These are phyloP conservation scores for Melanostigma gelatinosum DNA, from an alignment of 2,113 vertebrate genomes.

Conservation along the genomic window DNA sequence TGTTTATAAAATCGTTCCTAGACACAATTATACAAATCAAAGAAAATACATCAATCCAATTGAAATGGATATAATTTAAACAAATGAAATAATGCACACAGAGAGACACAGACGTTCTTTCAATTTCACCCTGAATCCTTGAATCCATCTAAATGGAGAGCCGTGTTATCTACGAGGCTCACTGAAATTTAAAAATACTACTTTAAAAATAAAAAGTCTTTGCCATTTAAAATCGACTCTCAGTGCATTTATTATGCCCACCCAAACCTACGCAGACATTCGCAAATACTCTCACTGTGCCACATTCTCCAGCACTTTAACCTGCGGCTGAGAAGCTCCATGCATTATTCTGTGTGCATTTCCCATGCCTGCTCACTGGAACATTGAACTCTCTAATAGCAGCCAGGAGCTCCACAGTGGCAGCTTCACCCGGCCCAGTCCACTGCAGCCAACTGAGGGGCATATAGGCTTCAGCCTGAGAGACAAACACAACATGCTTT, in stretches of 20 bases:
- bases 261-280: constrained; percentile 14
- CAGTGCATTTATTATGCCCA: constrained; percentile 32
- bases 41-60: neutral
- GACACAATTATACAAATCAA: neutral
- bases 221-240: constrained; percentile 20
- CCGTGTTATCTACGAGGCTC: neutral
- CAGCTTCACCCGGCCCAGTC: constrained; percentile 29
- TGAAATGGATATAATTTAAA: neutral
- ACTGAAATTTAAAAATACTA: constrained; percentile 3
- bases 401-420: constrained; percentile 35
- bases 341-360: constrained; percentile 72
- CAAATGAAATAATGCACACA: neutral
- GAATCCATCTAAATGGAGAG: constrained; percentile 2
- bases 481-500: constrained; percentile 42
- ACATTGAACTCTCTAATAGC: constrained; percentile 65
- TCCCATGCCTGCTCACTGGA: constrained; percentile 45
- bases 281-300: constrained; percentile 22
- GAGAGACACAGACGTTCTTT: neutral
- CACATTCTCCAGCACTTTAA: constrained; percentile 51
- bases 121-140: neutral
- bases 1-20: neutral
- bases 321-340: constrained; percentile 54
- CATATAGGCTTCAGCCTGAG: neutral
- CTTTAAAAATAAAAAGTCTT: constrained; percentile 16
- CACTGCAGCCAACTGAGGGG: constrained; percentile 17